phyloP scores from a whole-genome alignment of 2,888 invertebrate genomes.

The Callinectes sapidus region DNA sequence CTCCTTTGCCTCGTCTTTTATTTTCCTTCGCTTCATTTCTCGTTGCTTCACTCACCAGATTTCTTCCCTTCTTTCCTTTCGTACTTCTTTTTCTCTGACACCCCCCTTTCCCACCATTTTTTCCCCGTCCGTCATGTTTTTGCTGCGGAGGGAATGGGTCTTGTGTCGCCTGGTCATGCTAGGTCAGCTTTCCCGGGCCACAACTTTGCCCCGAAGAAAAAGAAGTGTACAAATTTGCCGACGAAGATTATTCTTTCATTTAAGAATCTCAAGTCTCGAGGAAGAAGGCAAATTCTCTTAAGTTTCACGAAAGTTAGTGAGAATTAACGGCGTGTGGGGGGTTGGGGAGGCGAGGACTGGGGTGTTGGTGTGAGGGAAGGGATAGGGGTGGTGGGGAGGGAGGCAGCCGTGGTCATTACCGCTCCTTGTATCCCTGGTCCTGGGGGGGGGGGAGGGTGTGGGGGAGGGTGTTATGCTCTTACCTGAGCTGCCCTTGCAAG shows the following conservation, averaged over 20 bases:
- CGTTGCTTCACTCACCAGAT: background rate
- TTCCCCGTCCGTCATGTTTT: background rate
- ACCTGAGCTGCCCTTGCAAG: background rate
- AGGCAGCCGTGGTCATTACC: background rate
- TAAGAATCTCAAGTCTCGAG: slow-evolving; percentile 18
- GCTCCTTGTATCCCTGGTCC: background rate
- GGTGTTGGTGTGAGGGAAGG: background rate
- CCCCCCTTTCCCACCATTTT: background rate
- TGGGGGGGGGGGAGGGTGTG: background rate
- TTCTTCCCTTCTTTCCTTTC: background rate
- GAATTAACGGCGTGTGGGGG: slow-evolving; percentile 15
- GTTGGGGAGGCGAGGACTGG: background rate
- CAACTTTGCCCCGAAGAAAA: background rate
- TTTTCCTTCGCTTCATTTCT: background rate
- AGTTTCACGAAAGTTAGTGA: slow-evolving; percentile 39
- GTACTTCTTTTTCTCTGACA: background rate
- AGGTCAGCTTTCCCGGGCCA: background rate
- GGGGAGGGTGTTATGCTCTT: background rate
- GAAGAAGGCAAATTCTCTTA: background rate
- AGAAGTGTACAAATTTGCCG: slow-evolving; percentile 18
- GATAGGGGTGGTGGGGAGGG: background rate
- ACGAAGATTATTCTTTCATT: slow-evolving; percentile 36
- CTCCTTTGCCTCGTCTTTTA: background rate
- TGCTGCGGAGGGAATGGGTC: background rate
- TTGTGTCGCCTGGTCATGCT: background rate